These are phyloP conservation scores for Dryadula phaetusa DNA, from an alignment of 2,888 invertebrate species.

Conservation along the genomic window DNA sequence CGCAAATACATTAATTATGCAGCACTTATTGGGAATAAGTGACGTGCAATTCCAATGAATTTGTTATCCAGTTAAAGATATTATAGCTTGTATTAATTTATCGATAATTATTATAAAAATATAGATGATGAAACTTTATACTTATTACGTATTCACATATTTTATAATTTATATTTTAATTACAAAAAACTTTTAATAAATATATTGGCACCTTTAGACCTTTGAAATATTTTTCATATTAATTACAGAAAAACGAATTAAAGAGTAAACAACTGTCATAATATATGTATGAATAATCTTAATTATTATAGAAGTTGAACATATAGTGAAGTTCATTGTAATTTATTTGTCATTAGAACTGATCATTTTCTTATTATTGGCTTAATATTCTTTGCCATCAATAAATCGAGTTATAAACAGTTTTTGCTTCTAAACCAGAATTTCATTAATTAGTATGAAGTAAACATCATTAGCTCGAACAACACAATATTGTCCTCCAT, in stretches of 20 bases:
- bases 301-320: neutral
- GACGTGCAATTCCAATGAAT: neutral
- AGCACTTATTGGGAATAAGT: neutral
- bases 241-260: neutral
- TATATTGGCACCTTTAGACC: too few species aligned
- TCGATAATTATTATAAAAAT: neutral
- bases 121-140: too few species aligned
- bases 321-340: slow-evolving; percentile 7
- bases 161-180: too few species aligned
- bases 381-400: slow-evolving; percentile 23
- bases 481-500: slow-evolving; percentile 44
- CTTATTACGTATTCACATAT: too few species aligned
- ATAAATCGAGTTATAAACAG: slow-evolving; percentile 11
- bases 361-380: slow-evolving; percentile 17
- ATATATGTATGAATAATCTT: slow-evolving; percentile 4
- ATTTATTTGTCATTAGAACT: slow-evolving; percentile 21
- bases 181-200: too few species aligned
- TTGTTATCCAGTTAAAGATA: neutral
- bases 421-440: slow-evolving; percentile 20
- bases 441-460: slow-evolving; percentile 24
- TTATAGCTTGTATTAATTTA: neutral
- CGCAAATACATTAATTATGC: slow-evolving; percentile 19
- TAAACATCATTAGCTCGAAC: slow-evolving; percentile 48
- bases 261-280: neutral
- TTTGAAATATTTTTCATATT: neutral